Percentiles rank a stretch among this genome's conserved stretches.
These are phyloP conservation scores for Wasmannia auropunctata DNA, from an alignment of 1,140 invertebrate genomes.

Conservation along the genomic window DNA sequence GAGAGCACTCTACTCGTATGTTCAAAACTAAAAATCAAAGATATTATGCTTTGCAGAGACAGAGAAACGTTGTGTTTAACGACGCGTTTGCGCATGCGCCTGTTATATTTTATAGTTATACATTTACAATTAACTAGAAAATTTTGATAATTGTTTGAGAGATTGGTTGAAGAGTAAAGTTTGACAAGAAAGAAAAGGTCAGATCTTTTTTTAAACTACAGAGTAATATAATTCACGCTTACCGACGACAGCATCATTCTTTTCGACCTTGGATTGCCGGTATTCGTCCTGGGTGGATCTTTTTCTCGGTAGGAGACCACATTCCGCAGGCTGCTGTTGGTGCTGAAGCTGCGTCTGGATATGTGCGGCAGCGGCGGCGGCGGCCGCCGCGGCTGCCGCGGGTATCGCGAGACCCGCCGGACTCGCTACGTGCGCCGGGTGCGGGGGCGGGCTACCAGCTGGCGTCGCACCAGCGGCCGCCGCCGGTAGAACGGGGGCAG, in stretches of 20 bases:
- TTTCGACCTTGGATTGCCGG: slow-evolving; percentile 75
- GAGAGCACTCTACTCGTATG: not conserved
- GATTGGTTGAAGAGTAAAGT: not conserved
- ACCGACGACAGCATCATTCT: slow-evolving; percentile 73
- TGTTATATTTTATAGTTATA: not conserved
- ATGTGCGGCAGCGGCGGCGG: slow-evolving; percentile 79
- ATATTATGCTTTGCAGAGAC: not conserved
- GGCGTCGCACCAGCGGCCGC: slow-evolving; percentile 74
- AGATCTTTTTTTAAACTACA: too few species aligned
- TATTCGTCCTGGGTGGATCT: slow-evolving; percentile 80
- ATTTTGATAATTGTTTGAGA: not conserved
- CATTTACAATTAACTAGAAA: not conserved
- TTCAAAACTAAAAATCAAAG: not conserved
- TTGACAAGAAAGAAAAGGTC: not conserved
- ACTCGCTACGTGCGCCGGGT: slow-evolving; percentile 77
- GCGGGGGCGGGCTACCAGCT: slow-evolving; percentile 79
- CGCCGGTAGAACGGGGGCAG: slow-evolving; percentile 75
- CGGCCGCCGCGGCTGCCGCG: slow-evolving; percentile 78
- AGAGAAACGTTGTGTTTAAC: too few species aligned
- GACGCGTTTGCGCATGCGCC: too few species aligned
- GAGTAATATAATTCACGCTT: slow-evolving; percentile 1
- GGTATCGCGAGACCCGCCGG: slow-evolving; percentile 75
- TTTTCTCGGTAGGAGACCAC: slow-evolving; percentile 78
- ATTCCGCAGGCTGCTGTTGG: slow-evolving; percentile 78
- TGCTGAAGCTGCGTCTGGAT: slow-evolving; percentile 80